Percentiles rank a stretch among this genome's conserved stretches.
Evolutionary conservation across 2,113 vertebrate species (phyloP).

Genomic region (Isichthys henryi): DNA sequence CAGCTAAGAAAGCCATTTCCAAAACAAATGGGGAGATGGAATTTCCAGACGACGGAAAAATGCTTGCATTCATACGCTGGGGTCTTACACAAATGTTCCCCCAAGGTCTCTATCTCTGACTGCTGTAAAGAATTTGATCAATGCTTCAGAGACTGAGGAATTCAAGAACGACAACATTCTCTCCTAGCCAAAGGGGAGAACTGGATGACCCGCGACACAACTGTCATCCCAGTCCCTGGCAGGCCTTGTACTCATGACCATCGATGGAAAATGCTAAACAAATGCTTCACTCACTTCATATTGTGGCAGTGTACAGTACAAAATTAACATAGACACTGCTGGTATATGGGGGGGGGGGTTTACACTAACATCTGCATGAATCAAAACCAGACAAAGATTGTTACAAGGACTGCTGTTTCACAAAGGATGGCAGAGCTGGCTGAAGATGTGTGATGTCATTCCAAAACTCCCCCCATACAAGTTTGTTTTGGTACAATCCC

Average conservation of each 20-base stretch:
- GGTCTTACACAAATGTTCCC: not conserved
- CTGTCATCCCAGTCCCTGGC: not conserved
- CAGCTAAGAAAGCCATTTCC: not conserved
- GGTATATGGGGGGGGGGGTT: not conserved
- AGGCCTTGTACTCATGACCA: not conserved
- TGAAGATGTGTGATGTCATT: not conserved
- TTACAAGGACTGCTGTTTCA: not conserved
- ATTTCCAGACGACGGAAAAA: constrained; percentile 12
- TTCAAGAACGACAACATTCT: not conserved
- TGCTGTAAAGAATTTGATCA: not conserved
- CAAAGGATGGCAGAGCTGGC: not conserved
- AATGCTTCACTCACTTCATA: not conserved
- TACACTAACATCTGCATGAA: not conserved
- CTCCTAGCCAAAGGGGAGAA: not conserved
- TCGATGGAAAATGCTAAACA: not conserved
- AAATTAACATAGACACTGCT: constrained; percentile 3
- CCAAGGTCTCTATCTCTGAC: not conserved
- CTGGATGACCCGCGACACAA: not conserved
- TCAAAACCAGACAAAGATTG: not conserved
- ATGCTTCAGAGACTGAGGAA: constrained; percentile 2
- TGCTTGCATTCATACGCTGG: constrained; percentile 14
- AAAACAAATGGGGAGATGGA: constrained; percentile 9
- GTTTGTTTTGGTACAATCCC: not conserved
- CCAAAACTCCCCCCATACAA: not conserved
- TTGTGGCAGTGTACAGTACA: not conserved